A percentile compares a stretch with the other conserved stretches of the same genome.
These are phyloP conservation scores for Oreochromis spilurus DNA, from an alignment of 2,113 vertebrate species.

Conservation along the genomic window DNA sequence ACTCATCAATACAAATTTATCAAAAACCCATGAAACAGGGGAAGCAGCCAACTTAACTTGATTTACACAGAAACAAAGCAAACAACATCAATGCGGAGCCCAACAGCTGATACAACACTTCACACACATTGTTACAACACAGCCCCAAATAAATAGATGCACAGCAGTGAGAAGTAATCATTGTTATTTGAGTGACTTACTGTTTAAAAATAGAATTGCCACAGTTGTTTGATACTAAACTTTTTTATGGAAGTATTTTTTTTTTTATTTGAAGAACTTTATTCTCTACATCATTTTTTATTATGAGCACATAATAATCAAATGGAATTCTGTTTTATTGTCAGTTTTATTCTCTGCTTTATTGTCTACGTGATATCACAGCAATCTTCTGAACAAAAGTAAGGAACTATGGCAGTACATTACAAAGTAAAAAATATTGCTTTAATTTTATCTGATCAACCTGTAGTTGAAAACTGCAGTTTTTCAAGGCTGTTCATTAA, in stretches of 20 bases:
- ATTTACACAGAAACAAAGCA: background rate
- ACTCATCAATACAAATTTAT: background rate
- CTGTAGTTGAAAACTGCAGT: background rate
- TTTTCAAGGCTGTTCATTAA: background rate
- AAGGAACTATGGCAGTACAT: background rate
- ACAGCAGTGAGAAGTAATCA: background rate
- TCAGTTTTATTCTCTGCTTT: background rate
- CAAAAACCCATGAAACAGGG: background rate
- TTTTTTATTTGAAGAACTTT: background rate
- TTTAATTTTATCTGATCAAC: background rate
- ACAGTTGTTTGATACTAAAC: background rate
- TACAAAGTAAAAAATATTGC: background rate
- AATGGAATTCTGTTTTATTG: background rate
- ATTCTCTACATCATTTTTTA: background rate
- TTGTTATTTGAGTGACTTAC: background rate
- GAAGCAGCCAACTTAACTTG: background rate
- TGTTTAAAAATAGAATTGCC: background rate
- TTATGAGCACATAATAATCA: background rate
- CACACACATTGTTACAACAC: background rate
- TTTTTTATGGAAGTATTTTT: background rate
- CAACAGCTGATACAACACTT: constrained; percentile 25
- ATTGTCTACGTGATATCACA: background rate
- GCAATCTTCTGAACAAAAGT: background rate
- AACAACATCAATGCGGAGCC: background rate
- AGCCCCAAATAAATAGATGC: background rate